A percentile compares a stretch with the other conserved stretches of the same genome.
Conservation (phyloP, 1,140 invertebrate species). For the Drepana arcuata region DNA sequence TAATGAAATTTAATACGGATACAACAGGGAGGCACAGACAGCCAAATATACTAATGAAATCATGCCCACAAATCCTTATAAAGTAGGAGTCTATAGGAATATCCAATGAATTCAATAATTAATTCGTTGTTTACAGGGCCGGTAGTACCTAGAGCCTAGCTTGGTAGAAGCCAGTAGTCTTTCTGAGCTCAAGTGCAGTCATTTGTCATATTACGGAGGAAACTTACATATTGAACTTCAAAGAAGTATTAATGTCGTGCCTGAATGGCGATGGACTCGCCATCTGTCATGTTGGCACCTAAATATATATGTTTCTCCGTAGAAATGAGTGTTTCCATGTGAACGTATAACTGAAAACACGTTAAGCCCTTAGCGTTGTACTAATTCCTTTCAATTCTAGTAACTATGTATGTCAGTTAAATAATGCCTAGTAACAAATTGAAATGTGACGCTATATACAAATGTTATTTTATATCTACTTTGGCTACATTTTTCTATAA, state of each 20-base stretch:
- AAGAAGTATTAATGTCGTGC: not conserved
- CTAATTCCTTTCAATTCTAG: conserved; percentile 51
- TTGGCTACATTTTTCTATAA: conserved; percentile 68
- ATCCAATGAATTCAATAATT: no score
- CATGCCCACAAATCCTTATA: no score
- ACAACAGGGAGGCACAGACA: no score
- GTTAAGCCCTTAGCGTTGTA: conserved; percentile 43
- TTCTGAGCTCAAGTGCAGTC: no score
- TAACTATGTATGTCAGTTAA: conserved; percentile 46
- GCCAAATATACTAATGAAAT: no score
- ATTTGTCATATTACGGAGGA: not conserved
- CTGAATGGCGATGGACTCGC: not conserved
- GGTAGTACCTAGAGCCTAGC: no score
- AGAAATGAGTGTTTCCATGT: no score
- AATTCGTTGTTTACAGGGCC: no score
- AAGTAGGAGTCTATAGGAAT: no score
- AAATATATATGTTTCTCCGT: conserved; percentile 4
- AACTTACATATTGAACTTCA: not conserved
- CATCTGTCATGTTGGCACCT: not conserved
- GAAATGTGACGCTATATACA: conserved; percentile 63
- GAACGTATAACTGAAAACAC: no score
- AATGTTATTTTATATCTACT: conserved; percentile 58
- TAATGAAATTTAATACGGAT: no score
- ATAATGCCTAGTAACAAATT: conserved; percentile 29
- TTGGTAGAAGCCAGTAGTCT: no score